Conservation (phyloP, 2,113 vertebrate genomes). For the Menidia beryllina region DNA sequence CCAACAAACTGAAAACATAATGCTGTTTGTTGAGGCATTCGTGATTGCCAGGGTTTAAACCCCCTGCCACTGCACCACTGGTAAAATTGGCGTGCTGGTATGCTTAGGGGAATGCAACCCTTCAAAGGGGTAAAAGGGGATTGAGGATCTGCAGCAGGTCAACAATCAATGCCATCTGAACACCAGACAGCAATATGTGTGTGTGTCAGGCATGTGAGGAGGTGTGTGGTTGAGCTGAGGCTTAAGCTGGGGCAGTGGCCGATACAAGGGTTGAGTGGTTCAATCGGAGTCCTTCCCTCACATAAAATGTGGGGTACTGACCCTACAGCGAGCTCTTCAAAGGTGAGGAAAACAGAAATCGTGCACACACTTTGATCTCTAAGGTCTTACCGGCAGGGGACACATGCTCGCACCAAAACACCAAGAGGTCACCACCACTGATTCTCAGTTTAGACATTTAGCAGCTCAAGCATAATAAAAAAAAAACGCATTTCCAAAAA, state of each 20-base stretch:
- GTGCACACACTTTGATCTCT: background rate
- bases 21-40: constrained; percentile 17
- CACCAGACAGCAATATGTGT: constrained; percentile 6
- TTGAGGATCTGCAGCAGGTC: background rate
- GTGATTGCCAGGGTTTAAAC: constrained; percentile 21
- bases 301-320: no score
- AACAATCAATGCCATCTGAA: constrained; percentile 29
- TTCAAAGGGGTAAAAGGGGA: background rate
- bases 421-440: background rate
- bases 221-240: constrained; percentile 2
- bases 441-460: constrained; percentile 17
- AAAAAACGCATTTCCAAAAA: no score
- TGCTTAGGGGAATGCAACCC: background rate
- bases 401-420: background rate
- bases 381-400: constrained; percentile 7
- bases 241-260: constrained; percentile 12
- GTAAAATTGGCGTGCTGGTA: constrained; percentile 1
- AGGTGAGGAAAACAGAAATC: constrained; percentile 21
- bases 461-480: no score
- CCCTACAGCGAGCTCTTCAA: constrained; percentile 21
- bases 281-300: no score
- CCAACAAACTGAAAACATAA: constrained; percentile 32
- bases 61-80: background rate
- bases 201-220: background rate
- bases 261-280: constrained; percentile 44